Base-by-base conservation (phyloP, 1,140 invertebrate genomes). In the Hormaphis cornu region DNA sequence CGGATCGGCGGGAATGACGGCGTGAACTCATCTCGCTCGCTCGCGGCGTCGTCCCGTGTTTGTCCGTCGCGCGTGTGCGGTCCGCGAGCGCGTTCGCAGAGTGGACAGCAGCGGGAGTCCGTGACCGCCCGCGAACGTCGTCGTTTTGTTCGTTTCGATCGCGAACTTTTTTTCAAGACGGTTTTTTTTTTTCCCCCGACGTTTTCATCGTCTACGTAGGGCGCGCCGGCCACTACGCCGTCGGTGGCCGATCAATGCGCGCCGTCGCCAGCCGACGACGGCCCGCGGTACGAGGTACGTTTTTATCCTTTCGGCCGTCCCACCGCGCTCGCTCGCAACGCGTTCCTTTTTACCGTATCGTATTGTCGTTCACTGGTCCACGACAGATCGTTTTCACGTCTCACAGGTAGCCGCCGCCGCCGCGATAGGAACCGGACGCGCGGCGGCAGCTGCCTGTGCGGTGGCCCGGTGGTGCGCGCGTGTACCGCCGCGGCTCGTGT, bases 201-300 rank as follows among this genome's bases (percentile, higher is more conserved):
- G 42, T n/a, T 10, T 46, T 10, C 42, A n/a, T 46, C 50, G 50
- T 14, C 14, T 30, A 14, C 24, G 61, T 14, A 12, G n/a, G 59
- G 61, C 44, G 61, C 61, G 61, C 44, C 61, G 61, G 61, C 61
- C 61, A 30, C 42, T 28, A 35, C 22, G 59, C 61, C 28, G 44
- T 28, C 61, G 61, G 61, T 66, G 61, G 61, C 61, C 61, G 50
- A 66, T 66, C 61, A 66, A 66, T 66, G 61, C 42, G 40, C 33
- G n/a, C 59, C n/a, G 58, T 28, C 37, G 22, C 22, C 18, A n/a
- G 24, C 50, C 50, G 50, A 24, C 26, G 50, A 24, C 26, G 50
- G 16, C 12, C n/a, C n/a, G 61, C 28, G 14, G 18, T n/a, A 16
- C 53, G 14, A 63, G 59, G 59, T 63, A 63, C 4, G 1, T 1